Evolutionary conservation across 2,888 invertebrate species (phyloP), one percentile per base, ranked within the genome.

Genomic region (Antheraea yamamai): DNA sequence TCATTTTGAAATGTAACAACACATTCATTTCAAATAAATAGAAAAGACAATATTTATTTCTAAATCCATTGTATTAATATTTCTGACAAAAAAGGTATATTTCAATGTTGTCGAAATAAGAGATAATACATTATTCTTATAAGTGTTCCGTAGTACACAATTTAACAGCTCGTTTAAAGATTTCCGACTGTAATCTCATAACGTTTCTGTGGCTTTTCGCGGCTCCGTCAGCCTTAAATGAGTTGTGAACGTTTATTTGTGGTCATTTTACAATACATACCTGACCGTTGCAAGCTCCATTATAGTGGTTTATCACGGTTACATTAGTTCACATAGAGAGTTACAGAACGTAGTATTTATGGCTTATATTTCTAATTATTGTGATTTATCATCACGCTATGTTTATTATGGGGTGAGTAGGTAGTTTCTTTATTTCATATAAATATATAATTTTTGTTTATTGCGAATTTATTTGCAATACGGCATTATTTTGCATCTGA

Each of bases 161-260:
- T 78, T 80, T 79, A 80, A 79, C 78, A 77, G 80, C 68, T 79
- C 79, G 79, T 79, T 81, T 79, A 80, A 76, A 79, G 58, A 80
- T 77, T 78, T 79, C 74, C 74, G 72, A 55, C 77, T 79, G 39
- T 79, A 79, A 79, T 79, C 76, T 76, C 76, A 76, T 78, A 79
- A 77, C 75, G 79, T 77, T 76, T 78, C 74, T 74, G 74, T 76
- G 76, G 51, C 39, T 75, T 71, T 71, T 71, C 71, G 70, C 61
- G 68, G 26, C 72, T 75, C 64, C 61, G 72, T 72, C 72, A 72
- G 26, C 77, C 58, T 66, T 75, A 72, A 75, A 64, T 55, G 71
- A 26, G 61, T 70, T 70, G 74, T 70, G 70, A 51, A 10, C 68
- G 55, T 73, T 76, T 74, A 74, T 76, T 74, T 76, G 74, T 51